A percentile compares a stretch with the other conserved stretches of the same genome.
Evolutionary conservation across 1,140 invertebrate genomes (phyloP).

Genomic region (Oryzaephilus surinamensis): DNA sequence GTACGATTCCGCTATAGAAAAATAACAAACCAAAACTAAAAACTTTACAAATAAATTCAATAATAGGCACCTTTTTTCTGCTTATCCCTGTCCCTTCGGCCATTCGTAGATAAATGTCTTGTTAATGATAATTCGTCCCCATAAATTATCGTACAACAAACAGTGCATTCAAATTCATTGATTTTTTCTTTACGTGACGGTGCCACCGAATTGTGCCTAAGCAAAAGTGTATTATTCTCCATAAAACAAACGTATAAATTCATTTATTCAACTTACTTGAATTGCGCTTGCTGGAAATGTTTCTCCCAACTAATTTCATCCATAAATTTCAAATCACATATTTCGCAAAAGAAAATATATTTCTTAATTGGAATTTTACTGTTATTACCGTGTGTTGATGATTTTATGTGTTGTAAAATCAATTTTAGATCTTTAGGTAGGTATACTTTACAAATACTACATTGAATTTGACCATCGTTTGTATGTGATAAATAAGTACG

Average conservation of each 20-base stretch:
- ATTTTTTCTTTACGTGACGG: constrained; percentile 13
- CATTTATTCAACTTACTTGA: constrained; percentile 8
- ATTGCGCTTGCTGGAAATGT: constrained; percentile 15
- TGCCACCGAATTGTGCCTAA: constrained; percentile 17
- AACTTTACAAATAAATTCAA: constrained; percentile 1
- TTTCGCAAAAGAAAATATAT: constrained; percentile 24
- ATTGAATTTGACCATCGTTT: no score
- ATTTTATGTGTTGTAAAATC: no score
- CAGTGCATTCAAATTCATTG: constrained; percentile 24
- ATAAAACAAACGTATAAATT: not conserved
- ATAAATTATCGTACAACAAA: constrained; percentile 22
- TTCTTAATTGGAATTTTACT: no score
- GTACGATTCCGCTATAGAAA: not conserved
- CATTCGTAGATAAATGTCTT: constrained; percentile 10
- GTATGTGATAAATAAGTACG: no score
- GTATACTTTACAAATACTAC: no score
- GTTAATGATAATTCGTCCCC: constrained; percentile 22
- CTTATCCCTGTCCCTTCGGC: constrained; percentile 7
- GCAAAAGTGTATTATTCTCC: not conserved
- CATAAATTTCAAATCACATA: constrained; percentile 15
- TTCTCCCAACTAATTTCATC: constrained; percentile 16
- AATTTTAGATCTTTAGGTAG: no score
- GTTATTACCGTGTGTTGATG: no score
- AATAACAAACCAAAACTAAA: not conserved
- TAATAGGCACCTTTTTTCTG: constrained; percentile 3